Conservation (phyloP, 23 tunicate species). For the Phallusia fumigata region DNA sequence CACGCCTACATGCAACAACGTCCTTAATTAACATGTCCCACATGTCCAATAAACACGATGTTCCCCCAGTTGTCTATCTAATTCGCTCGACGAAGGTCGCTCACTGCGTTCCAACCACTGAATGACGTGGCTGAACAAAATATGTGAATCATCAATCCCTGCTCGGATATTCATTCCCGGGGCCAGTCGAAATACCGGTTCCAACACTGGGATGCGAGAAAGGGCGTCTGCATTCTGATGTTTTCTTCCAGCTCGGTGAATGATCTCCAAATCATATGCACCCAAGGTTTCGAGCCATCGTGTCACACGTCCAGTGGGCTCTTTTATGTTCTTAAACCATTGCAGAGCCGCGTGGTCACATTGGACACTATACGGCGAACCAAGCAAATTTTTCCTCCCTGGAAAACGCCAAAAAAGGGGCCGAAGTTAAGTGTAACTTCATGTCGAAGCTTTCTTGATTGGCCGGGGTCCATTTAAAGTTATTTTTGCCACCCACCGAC, state of each 20-base stretch:
- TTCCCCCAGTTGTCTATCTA: not conserved
- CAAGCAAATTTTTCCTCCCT: not conserved
- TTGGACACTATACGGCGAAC: constrained; percentile 6
- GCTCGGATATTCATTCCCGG: no score
- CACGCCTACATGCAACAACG: not conserved
- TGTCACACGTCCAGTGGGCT: constrained; percentile 8
- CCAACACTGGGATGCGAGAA: not conserved
- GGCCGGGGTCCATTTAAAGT: no score
- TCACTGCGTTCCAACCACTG: not conserved
- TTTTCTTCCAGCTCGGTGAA: constrained; percentile 19
- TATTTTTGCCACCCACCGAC: no score
- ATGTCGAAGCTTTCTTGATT: not conserved
- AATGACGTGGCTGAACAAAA: no score
- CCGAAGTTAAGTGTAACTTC: not conserved
- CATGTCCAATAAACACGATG: not conserved
- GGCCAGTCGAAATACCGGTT: no score
- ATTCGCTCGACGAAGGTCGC: not conserved
- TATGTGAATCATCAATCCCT: no score
- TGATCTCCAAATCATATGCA: constrained; percentile 10
- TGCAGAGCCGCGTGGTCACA: constrained; percentile 41
- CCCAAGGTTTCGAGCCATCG: constrained; percentile 19
- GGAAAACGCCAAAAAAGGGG: not conserved
- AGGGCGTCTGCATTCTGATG: constrained; percentile 25
- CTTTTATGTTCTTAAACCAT: not conserved
- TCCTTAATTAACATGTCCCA: constrained; percentile 4